Base-by-base conservation (phyloP, 2,797 vertebrate genomes). In the Sebastes ruberrimus region DNA sequence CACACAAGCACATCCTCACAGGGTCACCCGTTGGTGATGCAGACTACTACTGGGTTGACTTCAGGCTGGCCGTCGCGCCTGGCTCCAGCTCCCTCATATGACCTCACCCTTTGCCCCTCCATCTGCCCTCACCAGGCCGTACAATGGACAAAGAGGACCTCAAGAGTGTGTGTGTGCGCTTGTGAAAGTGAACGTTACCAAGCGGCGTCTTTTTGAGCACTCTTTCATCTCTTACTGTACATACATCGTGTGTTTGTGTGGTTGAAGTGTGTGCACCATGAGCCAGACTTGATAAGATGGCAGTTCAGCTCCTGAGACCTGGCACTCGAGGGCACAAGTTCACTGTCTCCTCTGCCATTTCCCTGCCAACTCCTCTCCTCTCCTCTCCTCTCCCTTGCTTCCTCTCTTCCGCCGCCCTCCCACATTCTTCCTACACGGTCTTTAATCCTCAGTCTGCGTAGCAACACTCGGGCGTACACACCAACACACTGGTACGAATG, bases 21-120 rank as follows among this genome's bases (percentile, higher is more conserved):
- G 72, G 63, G 68, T 63, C 64, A 68, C 53, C 35, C 74, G 6
- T 22, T 74, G 53, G 53, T 61, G 49, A 76, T 75, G n/a, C 78
- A 74, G 78, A 82, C 74, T 7, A 38, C 38, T 46, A 46, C 74
- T 73, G 78, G 70, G 84, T 79, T 81, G 78, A 87, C 82, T 69
- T 90, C 60, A 83, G 83, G 73, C 89, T 85, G 76, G 74, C 76
- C 13, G 22, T 81, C 64, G 90, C 84, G 87, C 93, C 93, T 92
- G 93, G 90, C 91, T 94, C 93, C 80, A 88, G 76, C 86, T 91
- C 84, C 76, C 91, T 89, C 93, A 92, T 76, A 95, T 94, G 91
- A 95, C 92, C 91, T 94, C 93, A 94, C 91, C 76, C 81, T 80
- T 89, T 67, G 64, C 77, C 82, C 83, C 74, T 73, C 82, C 73